Evolutionary conservation across 1,140 invertebrate genomes (phyloP).

Genomic region (Psilanteris sp.): DNA sequence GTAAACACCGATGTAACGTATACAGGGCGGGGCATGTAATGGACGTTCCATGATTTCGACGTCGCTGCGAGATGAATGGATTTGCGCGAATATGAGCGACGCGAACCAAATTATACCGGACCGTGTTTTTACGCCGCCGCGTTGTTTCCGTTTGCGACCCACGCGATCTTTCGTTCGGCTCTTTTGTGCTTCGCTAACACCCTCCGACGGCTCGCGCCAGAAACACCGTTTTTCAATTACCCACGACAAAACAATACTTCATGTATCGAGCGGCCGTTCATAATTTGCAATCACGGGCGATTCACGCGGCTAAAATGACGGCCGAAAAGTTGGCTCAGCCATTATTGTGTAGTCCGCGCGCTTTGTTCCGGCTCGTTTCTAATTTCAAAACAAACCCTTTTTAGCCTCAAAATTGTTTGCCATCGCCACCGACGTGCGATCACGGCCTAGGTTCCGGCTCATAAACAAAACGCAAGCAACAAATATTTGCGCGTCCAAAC

Average conservation of each 20-base stretch:
- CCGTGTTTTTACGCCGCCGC: conserved; percentile 1
- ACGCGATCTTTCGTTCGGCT: conserved; percentile 7
- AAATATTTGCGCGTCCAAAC: conserved; percentile 16
- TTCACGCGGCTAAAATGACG: conserved; percentile 5
- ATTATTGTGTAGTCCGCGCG: neutral
- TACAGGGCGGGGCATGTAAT: conserved; percentile 61
- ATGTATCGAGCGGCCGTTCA: conserved; percentile 7
- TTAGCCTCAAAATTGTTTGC: neutral
- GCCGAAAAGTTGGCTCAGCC: conserved; percentile 1
- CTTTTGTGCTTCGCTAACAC: conserved; percentile 4
- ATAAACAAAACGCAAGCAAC: conserved; percentile 10
- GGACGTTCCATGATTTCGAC: conserved; percentile 52
- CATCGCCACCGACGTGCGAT: neutral
- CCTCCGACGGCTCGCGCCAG: conserved; percentile 17
- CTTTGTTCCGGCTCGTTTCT: neutral
- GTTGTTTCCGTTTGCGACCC: neutral
- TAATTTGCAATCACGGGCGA: conserved; percentile 37
- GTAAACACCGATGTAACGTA: conserved; percentile 58
- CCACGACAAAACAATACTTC: conserved; percentile 22
- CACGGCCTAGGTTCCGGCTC: too few relatives aligned
- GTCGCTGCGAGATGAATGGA: conserved; percentile 31
- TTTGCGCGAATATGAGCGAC: conserved; percentile 27
- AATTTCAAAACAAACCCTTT: neutral
- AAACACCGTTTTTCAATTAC: conserved; percentile 43
- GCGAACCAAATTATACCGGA: conserved; percentile 8